Base-by-base conservation (phyloP, 2,797 vertebrate species). In the Mormyrops boulengeri region DNA sequence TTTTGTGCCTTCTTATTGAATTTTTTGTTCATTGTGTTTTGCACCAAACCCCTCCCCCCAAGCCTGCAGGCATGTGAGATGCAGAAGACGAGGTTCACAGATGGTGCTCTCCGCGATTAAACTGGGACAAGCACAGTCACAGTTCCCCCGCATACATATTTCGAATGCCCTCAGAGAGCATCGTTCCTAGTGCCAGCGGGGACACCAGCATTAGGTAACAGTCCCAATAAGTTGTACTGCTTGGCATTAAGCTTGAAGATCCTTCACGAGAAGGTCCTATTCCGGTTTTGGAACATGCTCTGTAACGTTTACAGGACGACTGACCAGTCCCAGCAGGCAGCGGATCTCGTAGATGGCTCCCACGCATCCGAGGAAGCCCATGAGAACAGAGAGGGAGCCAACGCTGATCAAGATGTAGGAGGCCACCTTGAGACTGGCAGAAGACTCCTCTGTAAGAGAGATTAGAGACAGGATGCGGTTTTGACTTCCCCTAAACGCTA, bases 361-460 rank as follows among this genome's bases (percentile, higher is more conserved):
- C 0, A 99, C 89, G 92, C 98, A 99, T 90, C 98, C 98, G 66
- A 99, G 96, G 95, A 99, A 98, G n/a, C 98, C 97, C 97, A 99
- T 97, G 91, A 97, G 91, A 97, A 99, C 97, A 7, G 98, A 97
- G 88, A 99, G 89, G 0, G 96, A 94, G 0, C 98, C 98, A 52
- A 99, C 97, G 0, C 93, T 94, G 0, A 98, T 96, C 89, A 98
- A 94, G 93, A 98, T 89, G 55, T 97, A 98, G 1, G 97, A 96
- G 0, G 95, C 96, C 90, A 95, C 94, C 90, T 95, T 97, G 91
- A 99, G 92, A 0, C 96, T 96, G 52, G 93, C 90, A 84, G 97
- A 98, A 0, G 97, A 97, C 86, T 95, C 96, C 90, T 99, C 98
- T 99, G 93, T 0, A 91, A 57, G 9, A 91, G 49, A 41, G 8